Conservation (phyloP, 2,113 vertebrate species). For the Parotia lawesii region DNA sequence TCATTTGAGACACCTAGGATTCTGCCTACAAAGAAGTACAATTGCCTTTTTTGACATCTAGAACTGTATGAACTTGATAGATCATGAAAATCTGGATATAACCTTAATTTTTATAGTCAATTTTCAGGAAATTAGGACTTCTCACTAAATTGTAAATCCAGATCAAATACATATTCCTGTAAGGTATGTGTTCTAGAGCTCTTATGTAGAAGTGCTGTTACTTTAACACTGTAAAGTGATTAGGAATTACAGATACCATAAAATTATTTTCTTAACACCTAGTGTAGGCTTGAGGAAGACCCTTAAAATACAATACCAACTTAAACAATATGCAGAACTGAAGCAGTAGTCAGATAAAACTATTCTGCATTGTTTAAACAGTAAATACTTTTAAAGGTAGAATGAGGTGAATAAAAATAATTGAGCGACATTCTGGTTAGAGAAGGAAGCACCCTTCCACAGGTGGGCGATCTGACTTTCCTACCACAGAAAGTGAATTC, state of each 20-base stretch:
- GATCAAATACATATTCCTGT: neutral
- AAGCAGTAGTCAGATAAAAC: neutral
- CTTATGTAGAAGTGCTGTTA: neutral
- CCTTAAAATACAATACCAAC: neutral
- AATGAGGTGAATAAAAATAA: neutral
- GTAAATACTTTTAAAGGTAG: neutral
- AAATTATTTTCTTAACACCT: neutral
- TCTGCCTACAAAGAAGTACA: neutral
- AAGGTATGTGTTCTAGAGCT: neutral
- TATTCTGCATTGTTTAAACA: neutral
- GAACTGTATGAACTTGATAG: neutral
- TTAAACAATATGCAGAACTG: neutral
- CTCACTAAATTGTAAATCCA: neutral
- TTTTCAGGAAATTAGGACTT: neutral
- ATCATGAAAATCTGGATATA: neutral
- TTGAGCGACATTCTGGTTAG: neutral
- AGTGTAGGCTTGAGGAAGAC: neutral
- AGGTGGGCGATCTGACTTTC: neutral
- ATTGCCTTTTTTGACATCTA: neutral
- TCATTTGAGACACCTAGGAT: neutral
- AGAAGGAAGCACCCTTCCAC: neutral
- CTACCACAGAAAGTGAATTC: neutral
- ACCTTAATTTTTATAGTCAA: neutral
- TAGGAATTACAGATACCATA: neutral
- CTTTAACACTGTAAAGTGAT: neutral